These are phyloP conservation scores for Teleopsis dalmanni DNA, from an alignment of 1,140 invertebrate species.

Conservation along the genomic window DNA sequence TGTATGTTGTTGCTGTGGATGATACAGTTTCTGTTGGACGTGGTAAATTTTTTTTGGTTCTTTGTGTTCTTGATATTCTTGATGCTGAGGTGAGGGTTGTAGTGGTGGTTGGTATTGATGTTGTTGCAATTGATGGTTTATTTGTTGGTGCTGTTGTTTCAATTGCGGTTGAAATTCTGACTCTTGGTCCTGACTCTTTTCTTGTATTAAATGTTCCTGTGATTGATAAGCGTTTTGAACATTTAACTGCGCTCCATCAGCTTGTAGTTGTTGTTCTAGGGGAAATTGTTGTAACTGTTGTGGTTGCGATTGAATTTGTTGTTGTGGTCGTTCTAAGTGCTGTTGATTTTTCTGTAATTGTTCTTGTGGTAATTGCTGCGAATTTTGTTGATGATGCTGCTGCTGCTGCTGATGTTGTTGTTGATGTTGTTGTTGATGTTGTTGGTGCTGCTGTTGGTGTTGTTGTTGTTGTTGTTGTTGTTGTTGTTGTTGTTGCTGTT, in stretches of 20 bases:
- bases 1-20: slow-evolving; percentile 1
- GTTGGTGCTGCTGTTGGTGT: slow-evolving; percentile 12
- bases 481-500: slow-evolving; percentile 29
- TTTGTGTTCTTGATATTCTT: too few relatives aligned
- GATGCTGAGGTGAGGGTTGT: slow-evolving; percentile 5
- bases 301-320: neutral
- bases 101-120: slow-evolving; percentile 5
- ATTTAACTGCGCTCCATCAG: too few relatives aligned
- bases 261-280: neutral
- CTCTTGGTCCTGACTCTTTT: too few relatives aligned
- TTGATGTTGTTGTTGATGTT: slow-evolving; percentile 16
- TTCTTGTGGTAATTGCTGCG: neutral
- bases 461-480: slow-evolving; percentile 15
- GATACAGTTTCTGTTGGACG: neutral
- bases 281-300: neutral
- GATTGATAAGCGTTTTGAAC: slow-evolving; percentile 5
- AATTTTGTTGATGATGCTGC: neutral
- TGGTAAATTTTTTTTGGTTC: too few relatives aligned
- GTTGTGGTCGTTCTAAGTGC: slow-evolving; percentile 1
- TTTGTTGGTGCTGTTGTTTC: slow-evolving; percentile 4
- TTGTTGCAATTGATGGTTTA: neutral
- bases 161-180: too few relatives aligned
- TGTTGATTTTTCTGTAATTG: slow-evolving; percentile 1
- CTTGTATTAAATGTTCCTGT: too few relatives aligned
- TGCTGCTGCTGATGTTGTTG: slow-evolving; percentile 2